phyloP scores from a whole-genome alignment of 2,113 vertebrate genomes.

The Sitta europaea region DNA sequence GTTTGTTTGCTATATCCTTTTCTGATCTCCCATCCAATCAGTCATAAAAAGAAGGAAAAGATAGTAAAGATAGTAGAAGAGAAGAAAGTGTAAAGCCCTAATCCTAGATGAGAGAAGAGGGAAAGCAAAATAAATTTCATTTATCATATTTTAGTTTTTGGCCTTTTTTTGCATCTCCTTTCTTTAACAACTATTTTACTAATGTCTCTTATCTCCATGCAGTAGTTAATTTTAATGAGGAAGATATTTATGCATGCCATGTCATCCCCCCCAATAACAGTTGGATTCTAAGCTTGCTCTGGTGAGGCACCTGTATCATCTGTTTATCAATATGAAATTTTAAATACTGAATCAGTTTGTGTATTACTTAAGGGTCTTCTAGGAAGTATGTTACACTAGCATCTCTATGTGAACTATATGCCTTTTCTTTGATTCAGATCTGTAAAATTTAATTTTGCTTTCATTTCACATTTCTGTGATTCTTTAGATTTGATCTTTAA shows the following conservation, averaged over 20 bases:
- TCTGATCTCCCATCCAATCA: conserved; percentile 12
- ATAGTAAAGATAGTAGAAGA: neutral
- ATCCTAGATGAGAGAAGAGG: neutral
- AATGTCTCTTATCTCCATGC: neutral
- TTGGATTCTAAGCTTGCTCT: neutral
- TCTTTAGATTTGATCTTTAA: neutral
- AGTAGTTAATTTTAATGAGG: neutral
- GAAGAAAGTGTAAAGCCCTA: conserved; percentile 6
- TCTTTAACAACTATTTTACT: neutral
- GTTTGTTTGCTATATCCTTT: conserved; percentile 18
- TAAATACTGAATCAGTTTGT: neutral
- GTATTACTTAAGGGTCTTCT: neutral
- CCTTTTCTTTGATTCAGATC: neutral
- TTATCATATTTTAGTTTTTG: neutral
- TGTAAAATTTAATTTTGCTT: neutral
- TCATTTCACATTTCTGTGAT: neutral
- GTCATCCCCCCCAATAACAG: neutral
- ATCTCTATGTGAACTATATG: neutral
- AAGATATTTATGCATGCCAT: neutral
- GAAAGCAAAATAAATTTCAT: conserved; percentile 2
- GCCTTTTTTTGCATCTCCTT: neutral
- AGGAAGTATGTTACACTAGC: neutral
- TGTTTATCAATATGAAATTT: neutral
- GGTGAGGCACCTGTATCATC: neutral
- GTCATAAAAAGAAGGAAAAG: conserved; percentile 3